These are phyloP conservation scores for Cephus pulcher DNA, from an alignment of 2,888 invertebrate species.

Conservation along the genomic window DNA sequence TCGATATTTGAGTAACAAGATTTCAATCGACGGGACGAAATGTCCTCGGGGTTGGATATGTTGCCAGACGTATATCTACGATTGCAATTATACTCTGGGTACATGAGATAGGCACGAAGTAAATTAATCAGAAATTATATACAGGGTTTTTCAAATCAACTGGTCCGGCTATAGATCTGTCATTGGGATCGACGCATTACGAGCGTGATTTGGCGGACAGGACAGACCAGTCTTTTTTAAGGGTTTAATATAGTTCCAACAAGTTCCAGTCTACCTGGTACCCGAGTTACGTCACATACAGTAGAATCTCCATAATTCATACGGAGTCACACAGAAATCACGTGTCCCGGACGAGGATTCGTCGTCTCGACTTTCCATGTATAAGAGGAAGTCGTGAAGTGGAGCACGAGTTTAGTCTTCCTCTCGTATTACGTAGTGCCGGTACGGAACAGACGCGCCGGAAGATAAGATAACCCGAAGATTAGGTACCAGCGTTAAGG, in stretches of 20 bases:
- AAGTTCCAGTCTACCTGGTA: background rate
- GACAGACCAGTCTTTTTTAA: background rate
- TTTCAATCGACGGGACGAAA: background rate
- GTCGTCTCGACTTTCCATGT: background rate
- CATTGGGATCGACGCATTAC: background rate
- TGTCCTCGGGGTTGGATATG: background rate
- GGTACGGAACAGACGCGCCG: slow-evolving; percentile 46
- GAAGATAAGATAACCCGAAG: slow-evolving; percentile 53
- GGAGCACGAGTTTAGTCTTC: slow-evolving; percentile 46
- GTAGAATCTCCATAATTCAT: background rate
- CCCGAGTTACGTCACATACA: background rate
- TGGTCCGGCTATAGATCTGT: background rate
- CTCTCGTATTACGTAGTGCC: slow-evolving; percentile 45
- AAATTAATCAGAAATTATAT: background rate
- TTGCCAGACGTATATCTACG: background rate
- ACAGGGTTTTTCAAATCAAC: background rate
- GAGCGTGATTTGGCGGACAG: background rate
- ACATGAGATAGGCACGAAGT: background rate
- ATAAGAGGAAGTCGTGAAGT: background rate
- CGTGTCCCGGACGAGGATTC: background rate
- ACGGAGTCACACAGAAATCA: background rate
- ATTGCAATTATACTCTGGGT: background rate
- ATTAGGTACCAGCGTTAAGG: slow-evolving; percentile 36
- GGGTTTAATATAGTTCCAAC: background rate
- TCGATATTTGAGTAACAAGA: background rate